Conservation (phyloP, 1,140 invertebrate genomes). For the Nixonia krombeini region DNA sequence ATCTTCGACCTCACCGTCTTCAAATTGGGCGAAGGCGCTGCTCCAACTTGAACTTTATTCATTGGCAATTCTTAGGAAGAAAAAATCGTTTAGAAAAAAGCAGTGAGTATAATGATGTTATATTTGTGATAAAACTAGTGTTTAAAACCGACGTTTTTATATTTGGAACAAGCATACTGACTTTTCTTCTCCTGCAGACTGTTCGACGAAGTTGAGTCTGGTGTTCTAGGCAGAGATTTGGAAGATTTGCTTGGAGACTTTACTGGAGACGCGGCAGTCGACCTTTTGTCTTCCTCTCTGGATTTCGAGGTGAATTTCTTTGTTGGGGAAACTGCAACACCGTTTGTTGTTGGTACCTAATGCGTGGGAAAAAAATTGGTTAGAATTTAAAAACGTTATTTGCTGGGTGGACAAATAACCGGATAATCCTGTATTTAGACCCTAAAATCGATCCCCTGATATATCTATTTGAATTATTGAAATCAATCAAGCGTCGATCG, state of each 20-base stretch:
- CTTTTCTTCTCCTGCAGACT: slow-evolving; percentile 81
- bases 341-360: slow-evolving; percentile 74
- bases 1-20: slow-evolving; percentile 94
- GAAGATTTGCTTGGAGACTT: slow-evolving; percentile 77
- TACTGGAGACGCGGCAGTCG: slow-evolving; percentile 69
- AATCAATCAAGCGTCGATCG: too few species aligned
- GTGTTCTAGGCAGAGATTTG: slow-evolving; percentile 76
- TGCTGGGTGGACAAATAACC: too few species aligned
- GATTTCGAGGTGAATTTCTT: slow-evolving; percentile 74
- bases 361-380: not conserved
- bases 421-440: not conserved
- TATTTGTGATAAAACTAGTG: too few species aligned
- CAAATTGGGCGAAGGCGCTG: slow-evolving; percentile 90
- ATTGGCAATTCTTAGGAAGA: slow-evolving; percentile 82
- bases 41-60: slow-evolving; percentile 93
- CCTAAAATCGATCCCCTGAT: too few species aligned
- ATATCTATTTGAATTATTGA: not conserved
- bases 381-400: too few species aligned
- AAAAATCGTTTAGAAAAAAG: too few species aligned
- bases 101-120: too few species aligned
- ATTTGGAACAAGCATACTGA: slow-evolving; percentile 61
- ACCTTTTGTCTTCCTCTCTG: slow-evolving; percentile 70
- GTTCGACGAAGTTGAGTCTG: slow-evolving; percentile 74
- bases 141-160: slow-evolving; percentile 1
- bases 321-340: slow-evolving; percentile 75